Evolutionary conservation across 2,888 invertebrate genomes (phyloP).

Genomic region (Amiota minor): DNA sequence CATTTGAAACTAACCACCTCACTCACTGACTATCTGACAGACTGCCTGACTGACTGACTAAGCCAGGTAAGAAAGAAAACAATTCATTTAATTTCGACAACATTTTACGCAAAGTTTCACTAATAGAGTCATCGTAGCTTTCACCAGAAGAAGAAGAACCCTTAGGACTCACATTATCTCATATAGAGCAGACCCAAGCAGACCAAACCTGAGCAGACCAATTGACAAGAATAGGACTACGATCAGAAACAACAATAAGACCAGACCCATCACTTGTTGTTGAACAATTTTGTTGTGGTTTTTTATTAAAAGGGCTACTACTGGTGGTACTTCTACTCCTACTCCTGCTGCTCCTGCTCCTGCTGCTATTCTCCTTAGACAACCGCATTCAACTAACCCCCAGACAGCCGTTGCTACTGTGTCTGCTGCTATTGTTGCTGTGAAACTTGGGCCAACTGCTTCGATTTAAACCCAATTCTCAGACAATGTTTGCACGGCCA

Average conservation of each 20-base stretch:
- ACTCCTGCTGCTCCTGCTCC: constrained; percentile 1
- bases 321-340: constrained; percentile 25
- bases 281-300: too few relatives aligned
- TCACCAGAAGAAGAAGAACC: neutral
- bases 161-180: too few relatives aligned
- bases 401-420: neutral
- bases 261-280: too few relatives aligned
- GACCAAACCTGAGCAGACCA: neutral
- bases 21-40: too few relatives aligned
- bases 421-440: constrained; percentile 2
- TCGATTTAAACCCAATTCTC: constrained; percentile 23
- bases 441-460: neutral
- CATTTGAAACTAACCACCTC: too few relatives aligned
- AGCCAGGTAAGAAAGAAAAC: constrained; percentile 26
- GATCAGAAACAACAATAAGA: too few relatives aligned
- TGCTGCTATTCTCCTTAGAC: neutral
- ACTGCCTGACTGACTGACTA: neutral
- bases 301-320: neutral
- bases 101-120: constrained; percentile 20
- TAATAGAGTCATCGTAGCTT: constrained; percentile 15
- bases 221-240: too few relatives aligned
- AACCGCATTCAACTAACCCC: neutral
- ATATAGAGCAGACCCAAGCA: neutral
- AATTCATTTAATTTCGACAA: constrained; percentile 30
- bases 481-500: neutral